These are phyloP conservation scores for Phyllotreta striolata DNA, from an alignment of 2,888 invertebrate genomes.

Conservation along the genomic window DNA sequence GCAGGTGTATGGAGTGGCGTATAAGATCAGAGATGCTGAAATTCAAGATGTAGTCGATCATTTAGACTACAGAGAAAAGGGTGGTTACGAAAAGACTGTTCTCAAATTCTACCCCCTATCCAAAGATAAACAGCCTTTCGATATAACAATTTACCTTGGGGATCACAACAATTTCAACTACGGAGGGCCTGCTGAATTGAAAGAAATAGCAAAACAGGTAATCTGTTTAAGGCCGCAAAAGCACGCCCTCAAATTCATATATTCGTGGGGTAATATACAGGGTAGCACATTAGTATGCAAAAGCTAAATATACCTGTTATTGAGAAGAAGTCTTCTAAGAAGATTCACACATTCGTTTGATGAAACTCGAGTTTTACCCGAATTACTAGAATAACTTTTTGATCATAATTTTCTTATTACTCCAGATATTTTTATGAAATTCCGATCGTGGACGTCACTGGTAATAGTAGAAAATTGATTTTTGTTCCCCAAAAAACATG, in stretches of 20 bases:
- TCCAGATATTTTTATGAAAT: too few species aligned
- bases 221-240: conserved; percentile 60
- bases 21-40: conserved; percentile 78
- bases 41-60: conserved; percentile 77
- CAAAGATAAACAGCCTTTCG: conserved; percentile 65
- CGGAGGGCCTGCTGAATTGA: conserved; percentile 77
- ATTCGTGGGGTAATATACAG: too few species aligned
- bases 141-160: conserved; percentile 83
- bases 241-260: background rate
- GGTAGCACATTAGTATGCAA: too few species aligned
- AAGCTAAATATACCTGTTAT: too few species aligned
- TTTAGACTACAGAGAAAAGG: conserved; percentile 90
- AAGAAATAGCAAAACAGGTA: conserved; percentile 83
- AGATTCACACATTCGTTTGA: too few species aligned
- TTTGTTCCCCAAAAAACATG: too few species aligned
- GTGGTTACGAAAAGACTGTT: conserved; percentile 81
- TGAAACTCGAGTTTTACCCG: too few species aligned
- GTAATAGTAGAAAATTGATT: too few species aligned
- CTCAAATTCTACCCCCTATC: conserved; percentile 76
- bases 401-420: too few species aligned
- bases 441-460: too few species aligned
- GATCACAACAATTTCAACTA: conserved; percentile 76
- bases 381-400: too few species aligned
- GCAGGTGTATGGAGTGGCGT: conserved; percentile 90
- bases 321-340: too few species aligned